phyloP scores from a whole-genome alignment of 2,797 vertebrate genomes.

The Gymnopithys bicolor region DNA sequence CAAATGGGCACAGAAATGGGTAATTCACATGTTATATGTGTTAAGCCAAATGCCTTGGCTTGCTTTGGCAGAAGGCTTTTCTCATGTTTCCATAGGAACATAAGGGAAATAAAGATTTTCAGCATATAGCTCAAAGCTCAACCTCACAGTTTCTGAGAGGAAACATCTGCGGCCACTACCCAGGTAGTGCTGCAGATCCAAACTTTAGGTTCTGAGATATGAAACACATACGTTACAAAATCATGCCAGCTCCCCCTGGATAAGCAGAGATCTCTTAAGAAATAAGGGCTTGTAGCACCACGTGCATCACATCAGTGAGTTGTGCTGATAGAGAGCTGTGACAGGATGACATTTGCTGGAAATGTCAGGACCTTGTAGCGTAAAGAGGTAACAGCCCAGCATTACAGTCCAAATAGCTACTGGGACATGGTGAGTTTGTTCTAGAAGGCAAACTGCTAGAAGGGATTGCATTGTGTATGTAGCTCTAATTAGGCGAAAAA shows the following conservation, averaged over 20 bases:
- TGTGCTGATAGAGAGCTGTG: not conserved
- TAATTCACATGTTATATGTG: not conserved
- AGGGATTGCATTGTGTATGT: not conserved
- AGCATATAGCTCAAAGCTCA: not conserved
- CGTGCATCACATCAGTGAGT: not conserved
- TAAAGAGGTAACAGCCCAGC: not conserved
- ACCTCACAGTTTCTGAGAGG: constrained; percentile 17
- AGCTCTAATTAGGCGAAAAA: not conserved
- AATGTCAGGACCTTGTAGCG: constrained; percentile 17
- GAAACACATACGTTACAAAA: not conserved
- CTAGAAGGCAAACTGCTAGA: not conserved
- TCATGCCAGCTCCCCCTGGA: not conserved
- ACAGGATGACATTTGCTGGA: not conserved
- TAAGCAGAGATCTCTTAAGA: not conserved
- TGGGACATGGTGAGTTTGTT: not conserved
- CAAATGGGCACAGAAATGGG: not conserved
- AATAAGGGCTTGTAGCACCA: not conserved
- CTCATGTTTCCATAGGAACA: constrained; percentile 52
- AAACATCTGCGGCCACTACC: constrained; percentile 37
- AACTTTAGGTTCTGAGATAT: not conserved
- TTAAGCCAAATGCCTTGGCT: constrained; percentile 15
- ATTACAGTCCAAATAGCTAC: not conserved
- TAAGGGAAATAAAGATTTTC: constrained; percentile 39
- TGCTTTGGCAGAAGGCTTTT: not conserved
- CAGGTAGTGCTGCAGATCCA: not conserved